Evolutionary conservation across 2,888 invertebrate species (phyloP).

Genomic region (Drosophila prolongata): DNA sequence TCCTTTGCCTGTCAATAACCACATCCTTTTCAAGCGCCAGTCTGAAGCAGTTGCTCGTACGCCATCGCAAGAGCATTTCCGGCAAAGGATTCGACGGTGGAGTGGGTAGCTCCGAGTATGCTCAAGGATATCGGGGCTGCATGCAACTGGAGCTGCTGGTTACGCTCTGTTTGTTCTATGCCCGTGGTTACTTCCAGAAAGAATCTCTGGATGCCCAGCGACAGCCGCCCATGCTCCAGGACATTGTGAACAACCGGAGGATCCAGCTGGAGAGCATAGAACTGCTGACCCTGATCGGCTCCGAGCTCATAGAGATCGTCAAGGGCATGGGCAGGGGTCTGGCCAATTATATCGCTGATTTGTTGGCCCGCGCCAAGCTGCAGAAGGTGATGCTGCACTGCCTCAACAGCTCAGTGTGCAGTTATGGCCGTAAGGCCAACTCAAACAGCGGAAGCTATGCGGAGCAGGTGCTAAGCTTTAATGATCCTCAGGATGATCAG

Average conservation of each 20-base stretch:
- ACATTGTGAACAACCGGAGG: conserved; percentile 90
- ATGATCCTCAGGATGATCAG: conserved; percentile 87
- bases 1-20: conserved; percentile 91
- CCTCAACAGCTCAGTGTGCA: conserved; percentile 89
- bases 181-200: conserved; percentile 88
- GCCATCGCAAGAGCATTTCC: conserved; percentile 92
- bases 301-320: conserved; percentile 90
- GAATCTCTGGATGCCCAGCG: conserved; percentile 77
- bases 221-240: conserved; percentile 87
- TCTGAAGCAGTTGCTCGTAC: conserved; percentile 83
- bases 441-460: conserved; percentile 86
- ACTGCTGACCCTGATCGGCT: conserved; percentile 89
- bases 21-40: conserved; percentile 88
- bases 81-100: conserved; percentile 89
- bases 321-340: conserved; percentile 91
- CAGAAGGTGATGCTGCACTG: conserved; percentile 93
- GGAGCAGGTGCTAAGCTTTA: conserved; percentile 90
- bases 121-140: conserved; percentile 89
- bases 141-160: conserved; percentile 93
- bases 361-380: conserved; percentile 90
- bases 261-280: conserved; percentile 91
- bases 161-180: conserved; percentile 91
- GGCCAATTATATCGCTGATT: conserved; percentile 90
- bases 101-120: conserved; percentile 86
- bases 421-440: conserved; percentile 57